Evolutionary conservation across 1,140 invertebrate species (phyloP).

Genomic region (Bombus waltoni): DNA sequence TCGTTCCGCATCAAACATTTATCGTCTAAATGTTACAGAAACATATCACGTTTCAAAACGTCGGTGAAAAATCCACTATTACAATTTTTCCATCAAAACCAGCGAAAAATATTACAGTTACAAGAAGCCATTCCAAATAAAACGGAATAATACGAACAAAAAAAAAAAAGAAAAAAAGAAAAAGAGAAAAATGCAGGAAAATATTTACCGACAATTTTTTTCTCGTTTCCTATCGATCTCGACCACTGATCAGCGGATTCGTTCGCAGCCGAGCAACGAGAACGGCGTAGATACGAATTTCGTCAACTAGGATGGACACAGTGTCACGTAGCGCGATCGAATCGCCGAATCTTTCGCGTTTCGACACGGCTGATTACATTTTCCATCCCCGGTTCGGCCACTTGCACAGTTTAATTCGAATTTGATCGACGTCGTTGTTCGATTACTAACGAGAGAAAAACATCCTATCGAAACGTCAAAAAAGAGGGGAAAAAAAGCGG

Average conservation of each 20-base stretch:
- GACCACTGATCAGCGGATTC: background rate
- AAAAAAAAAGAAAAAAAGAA: background rate
- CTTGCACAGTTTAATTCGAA: constrained; percentile 22
- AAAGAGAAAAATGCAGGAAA: background rate
- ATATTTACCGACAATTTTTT: constrained; percentile 17
- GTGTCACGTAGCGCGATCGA: background rate
- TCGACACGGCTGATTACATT: constrained; percentile 13
- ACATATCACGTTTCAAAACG: background rate
- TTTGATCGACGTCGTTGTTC: constrained; percentile 15
- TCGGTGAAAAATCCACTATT: background rate
- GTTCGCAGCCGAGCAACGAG: background rate
- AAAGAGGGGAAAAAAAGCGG: no score
- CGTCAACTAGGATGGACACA: background rate
- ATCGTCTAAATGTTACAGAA: background rate
- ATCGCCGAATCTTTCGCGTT: background rate
- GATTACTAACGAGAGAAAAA: background rate
- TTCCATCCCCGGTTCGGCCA: background rate
- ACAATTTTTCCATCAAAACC: background rate
- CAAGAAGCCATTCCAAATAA: no score
- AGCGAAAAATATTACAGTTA: background rate
- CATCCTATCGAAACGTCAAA: background rate
- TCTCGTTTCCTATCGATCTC: background rate
- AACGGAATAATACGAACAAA: background rate
- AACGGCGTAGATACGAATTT: constrained; percentile 4
- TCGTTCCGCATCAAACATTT: background rate